These are phyloP conservation scores for Druon quercuslanigerum DNA, from an alignment of 1,140 invertebrate species.

Conservation along the genomic window DNA sequence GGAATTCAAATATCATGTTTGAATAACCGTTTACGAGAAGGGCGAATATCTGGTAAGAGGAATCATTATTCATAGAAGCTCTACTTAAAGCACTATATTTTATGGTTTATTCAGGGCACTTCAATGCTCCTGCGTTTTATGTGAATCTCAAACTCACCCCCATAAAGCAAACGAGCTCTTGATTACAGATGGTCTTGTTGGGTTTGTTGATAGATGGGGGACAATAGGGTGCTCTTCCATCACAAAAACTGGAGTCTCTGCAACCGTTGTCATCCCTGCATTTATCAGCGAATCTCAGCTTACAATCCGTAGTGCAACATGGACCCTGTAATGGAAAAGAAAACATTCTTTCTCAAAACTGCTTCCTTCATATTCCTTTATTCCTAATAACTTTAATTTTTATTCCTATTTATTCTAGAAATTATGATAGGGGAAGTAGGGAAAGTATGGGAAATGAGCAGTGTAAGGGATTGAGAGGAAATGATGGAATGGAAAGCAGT, in stretches of 20 bases:
- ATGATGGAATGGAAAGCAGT: too few species aligned
- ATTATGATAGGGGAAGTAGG: too few species aligned
- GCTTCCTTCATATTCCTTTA: not conserved
- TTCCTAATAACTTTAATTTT: too few species aligned
- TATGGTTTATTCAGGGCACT: conserved; percentile 14
- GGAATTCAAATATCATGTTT: too few species aligned
- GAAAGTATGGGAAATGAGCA: too few species aligned
- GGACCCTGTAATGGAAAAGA: conserved; percentile 83
- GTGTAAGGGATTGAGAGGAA: too few species aligned
- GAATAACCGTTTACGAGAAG: too few species aligned
- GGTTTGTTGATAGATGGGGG: conserved; percentile 94
- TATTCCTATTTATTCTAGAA: too few species aligned
- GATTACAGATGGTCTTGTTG: conserved; percentile 95
- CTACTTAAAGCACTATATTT: not conserved
- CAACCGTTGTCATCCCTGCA: conserved; percentile 97
- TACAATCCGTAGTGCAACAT: conserved; percentile 94
- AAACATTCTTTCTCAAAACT: not conserved
- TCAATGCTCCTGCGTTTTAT: not conserved
- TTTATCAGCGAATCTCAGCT: conserved; percentile 88
- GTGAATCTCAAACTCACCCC: conserved; percentile 81
- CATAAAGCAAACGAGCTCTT: conserved; percentile 96
- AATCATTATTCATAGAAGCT: not conserved
- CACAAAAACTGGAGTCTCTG: conserved; percentile 91
- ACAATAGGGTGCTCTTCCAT: conserved; percentile 88
- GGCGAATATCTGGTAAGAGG: too few species aligned